Conservation (phyloP, 2,113 vertebrate species). For the Oncorhynchus nerka region DNA sequence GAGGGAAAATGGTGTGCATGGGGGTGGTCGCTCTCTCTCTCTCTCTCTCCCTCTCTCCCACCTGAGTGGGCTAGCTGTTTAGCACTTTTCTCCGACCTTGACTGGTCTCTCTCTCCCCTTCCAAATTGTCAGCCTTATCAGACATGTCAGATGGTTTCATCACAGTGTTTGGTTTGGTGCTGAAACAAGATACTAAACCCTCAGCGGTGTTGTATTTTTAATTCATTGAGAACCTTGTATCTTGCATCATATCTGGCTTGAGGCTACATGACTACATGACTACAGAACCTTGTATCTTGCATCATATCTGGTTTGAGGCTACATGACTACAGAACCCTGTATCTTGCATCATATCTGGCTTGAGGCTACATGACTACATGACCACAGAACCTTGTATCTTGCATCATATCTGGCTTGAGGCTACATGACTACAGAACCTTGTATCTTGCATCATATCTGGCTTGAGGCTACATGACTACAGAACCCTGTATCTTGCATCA, state of each 20-base stretch:
- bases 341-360: too few relatives aligned
- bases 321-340: too few relatives aligned
- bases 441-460: too few relatives aligned
- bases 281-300: neutral
- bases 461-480: neutral
- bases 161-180: neutral
- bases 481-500: too few relatives aligned
- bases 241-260: neutral
- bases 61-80: conserved; percentile 19
- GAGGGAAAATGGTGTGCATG: conserved; percentile 24
- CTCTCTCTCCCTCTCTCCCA: too few relatives aligned
- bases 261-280: neutral
- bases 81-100: neutral
- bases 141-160: neutral
- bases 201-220: neutral
- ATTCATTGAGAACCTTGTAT: neutral
- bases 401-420: neutral
- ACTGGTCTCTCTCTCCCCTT: neutral
- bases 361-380: too few relatives aligned
- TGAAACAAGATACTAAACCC: neutral
- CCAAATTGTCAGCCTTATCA: neutral
- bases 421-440: neutral
- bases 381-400: neutral
- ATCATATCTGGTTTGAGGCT: too few relatives aligned
- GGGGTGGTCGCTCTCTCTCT: neutral